phyloP scores from a whole-genome alignment of 2,113 vertebrate genomes.

The Macroglossus sobrinus region DNA sequence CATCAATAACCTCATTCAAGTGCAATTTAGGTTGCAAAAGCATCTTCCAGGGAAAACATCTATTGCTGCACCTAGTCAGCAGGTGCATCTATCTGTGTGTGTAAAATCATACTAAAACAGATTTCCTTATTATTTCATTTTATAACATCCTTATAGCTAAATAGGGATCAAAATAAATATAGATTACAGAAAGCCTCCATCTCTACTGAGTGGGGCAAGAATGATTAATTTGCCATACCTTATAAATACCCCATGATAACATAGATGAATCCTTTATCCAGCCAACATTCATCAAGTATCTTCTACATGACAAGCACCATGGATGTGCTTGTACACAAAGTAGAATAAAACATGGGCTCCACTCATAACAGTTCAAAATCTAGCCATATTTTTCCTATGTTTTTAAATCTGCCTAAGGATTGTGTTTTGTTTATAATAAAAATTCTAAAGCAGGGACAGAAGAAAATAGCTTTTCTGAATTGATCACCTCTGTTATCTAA shows the following conservation, averaged over 20 bases:
- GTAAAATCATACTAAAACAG: background rate
- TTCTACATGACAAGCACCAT: background rate
- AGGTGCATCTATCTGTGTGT: background rate
- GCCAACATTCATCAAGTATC: background rate
- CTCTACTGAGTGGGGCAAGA: background rate
- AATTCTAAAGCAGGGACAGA: background rate
- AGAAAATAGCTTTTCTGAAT: background rate
- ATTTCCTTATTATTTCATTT: conserved; percentile 7
- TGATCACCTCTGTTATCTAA: background rate
- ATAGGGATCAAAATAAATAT: conserved; percentile 17
- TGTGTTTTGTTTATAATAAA: conserved; percentile 36
- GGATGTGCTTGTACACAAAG: background rate
- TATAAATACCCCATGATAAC: background rate
- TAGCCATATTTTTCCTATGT: background rate
- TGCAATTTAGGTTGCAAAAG: background rate
- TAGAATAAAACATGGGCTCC: background rate
- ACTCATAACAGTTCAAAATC: background rate
- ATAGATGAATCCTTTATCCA: background rate
- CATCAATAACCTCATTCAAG: background rate
- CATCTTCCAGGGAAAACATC: background rate
- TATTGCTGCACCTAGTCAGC: background rate
- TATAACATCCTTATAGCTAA: background rate
- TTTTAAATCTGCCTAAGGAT: background rate
- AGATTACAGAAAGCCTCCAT: background rate
- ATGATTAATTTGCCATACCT: background rate